A percentile compares a stretch with the other conserved stretches of the same genome.
Evolutionary conservation across 2,888 invertebrate species (phyloP).

Genomic region (Leptura quadrifasciata): DNA sequence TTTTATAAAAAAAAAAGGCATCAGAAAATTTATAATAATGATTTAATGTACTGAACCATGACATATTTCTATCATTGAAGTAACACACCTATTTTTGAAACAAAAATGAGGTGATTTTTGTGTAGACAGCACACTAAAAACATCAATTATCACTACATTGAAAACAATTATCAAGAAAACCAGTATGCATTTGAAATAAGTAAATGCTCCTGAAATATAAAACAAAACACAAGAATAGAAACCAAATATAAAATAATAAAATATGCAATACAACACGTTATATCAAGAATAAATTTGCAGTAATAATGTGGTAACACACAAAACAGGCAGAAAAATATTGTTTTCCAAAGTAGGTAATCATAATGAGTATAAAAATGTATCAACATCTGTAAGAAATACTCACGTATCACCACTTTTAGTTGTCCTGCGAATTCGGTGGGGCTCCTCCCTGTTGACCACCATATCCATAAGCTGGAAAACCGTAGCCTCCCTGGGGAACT

Average conservation of each 20-base stretch:
- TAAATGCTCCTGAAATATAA: constrained; percentile 60
- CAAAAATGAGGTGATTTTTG: not conserved
- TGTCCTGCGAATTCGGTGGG: constrained; percentile 59
- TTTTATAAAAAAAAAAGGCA: too few species aligned
- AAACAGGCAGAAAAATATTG: constrained; percentile 52
- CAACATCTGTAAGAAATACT: constrained; percentile 47
- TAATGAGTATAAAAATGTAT: constrained; percentile 49
- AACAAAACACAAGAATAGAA: constrained; percentile 55
- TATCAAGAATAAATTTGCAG: constrained; percentile 42
- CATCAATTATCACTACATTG: constrained; percentile 56
- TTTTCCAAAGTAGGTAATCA: constrained; percentile 63
- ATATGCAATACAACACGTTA: constrained; percentile 46
- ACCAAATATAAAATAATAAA: constrained; percentile 44
- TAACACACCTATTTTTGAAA: not conserved
- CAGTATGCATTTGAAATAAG: constrained; percentile 50
- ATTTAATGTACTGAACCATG: not conserved
- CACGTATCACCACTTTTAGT: constrained; percentile 52
- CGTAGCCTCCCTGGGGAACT: constrained; percentile 72
- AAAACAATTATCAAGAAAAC: constrained; percentile 58
- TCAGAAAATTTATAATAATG: too few species aligned
- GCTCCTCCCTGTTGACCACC: constrained; percentile 66
- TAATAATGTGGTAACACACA: constrained; percentile 30
- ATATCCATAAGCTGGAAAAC: constrained; percentile 73
- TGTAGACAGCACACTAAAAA: constrained; percentile 31
- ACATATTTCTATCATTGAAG: not conserved